phyloP scores from a whole-genome alignment of 2,797 vertebrate genomes.

The Brotogeris chrysoptera region DNA sequence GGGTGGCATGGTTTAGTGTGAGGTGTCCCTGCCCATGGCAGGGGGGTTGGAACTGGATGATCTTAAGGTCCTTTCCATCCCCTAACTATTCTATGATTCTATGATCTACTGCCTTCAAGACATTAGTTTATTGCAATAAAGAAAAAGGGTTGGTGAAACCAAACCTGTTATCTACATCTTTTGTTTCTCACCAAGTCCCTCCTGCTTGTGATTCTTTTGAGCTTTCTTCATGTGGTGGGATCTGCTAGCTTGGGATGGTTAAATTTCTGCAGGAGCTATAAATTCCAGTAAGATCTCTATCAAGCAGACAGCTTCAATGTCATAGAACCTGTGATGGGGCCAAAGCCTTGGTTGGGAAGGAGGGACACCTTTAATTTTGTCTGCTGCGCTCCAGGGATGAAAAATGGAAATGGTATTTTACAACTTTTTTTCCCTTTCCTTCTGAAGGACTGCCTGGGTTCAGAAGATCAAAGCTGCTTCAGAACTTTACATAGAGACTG shows the following conservation, averaged over 20 bases:
- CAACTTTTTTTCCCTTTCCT: conserved; percentile 22
- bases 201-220: not conserved
- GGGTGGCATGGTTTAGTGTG: too few species aligned
- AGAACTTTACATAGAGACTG: conserved; percentile 97
- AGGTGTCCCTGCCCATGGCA: not conserved
- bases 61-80: not conserved
- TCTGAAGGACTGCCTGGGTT: conserved; percentile 94
- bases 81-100: not conserved
- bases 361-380: not conserved
- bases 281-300: not conserved
- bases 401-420: not conserved
- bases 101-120: not conserved
- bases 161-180: not conserved
- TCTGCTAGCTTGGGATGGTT: not conserved
- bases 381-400: not conserved
- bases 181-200: not conserved
- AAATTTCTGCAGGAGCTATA: not conserved
- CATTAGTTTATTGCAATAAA: not conserved
- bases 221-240: not conserved
- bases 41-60: not conserved
- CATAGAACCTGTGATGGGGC: not conserved
- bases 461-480: conserved; percentile 99
- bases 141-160: not conserved
- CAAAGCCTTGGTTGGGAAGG: not conserved
- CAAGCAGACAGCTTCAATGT: not conserved